phyloP scores from a whole-genome alignment of 2,113 vertebrate genomes.

The Dicentrarchus labrax region DNA sequence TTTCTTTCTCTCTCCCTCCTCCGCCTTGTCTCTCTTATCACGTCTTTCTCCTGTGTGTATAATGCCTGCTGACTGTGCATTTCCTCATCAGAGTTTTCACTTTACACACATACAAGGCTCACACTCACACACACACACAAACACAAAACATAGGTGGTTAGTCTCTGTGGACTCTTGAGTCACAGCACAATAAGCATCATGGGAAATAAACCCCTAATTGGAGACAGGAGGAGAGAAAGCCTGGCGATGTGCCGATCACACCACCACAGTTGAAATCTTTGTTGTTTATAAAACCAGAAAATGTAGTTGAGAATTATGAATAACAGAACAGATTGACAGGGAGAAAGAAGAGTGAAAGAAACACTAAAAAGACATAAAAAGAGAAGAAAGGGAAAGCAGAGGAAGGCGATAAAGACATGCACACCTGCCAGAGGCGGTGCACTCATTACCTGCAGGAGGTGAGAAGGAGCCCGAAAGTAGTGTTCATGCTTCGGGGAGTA shows the following conservation, averaged over 20 bases:
- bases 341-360: neutral
- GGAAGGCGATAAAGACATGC: neutral
- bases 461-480: neutral
- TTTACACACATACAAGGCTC: constrained; percentile 14
- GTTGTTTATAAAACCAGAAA: neutral
- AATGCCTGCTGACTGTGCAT: constrained; percentile 46
- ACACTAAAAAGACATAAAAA: neutral
- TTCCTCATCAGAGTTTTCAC: constrained; percentile 47
- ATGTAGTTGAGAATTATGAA: neutral
- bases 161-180: constrained; percentile 55
- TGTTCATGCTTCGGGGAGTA: neutral
- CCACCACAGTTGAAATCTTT: neutral
- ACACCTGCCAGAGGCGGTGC: neutral
- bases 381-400: neutral
- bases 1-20: neutral
- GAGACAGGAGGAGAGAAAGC: constrained; percentile 8
- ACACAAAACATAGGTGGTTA: constrained; percentile 18
- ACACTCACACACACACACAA: neutral
- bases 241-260: neutral
- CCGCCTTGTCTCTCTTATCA: constrained; percentile 6
- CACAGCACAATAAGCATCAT: constrained; percentile 52
- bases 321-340: neutral
- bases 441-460: constrained; percentile 21
- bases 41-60: constrained; percentile 40
- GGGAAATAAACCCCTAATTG: constrained; percentile 73